Evolutionary conservation across 2,113 vertebrate genomes (phyloP), one percentile per base, ranked within the genome.

Genomic region (Platanista minor): DNA sequence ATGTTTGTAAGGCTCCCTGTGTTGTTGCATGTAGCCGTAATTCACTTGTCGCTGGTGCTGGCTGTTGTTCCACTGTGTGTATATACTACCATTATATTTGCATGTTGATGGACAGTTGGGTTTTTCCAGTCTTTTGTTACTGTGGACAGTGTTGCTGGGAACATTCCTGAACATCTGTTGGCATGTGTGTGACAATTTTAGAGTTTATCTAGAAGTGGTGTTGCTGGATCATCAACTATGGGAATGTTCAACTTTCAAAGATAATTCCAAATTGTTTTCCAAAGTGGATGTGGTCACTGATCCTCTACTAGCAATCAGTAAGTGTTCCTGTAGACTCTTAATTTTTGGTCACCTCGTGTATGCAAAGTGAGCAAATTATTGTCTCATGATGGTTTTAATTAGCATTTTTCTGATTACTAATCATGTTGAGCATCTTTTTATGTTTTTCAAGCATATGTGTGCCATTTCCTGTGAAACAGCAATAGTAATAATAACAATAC

Each of bases 21-120:
- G 62, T 3, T 66, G 3, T 3, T 21, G 69, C 20, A 0, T 2
- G 23, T 15, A 7, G 33, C 57, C 20, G 10, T 33, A 2, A 23
- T 39, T 49, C 27, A 0, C 23, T 25, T 15, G 1, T 9, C 3
- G 0, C 2, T 25, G 3, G 31, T 20, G 33, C 57, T 3, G 15
- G 21, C 2, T 10, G 0, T 2, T 2, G 3, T 18, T 33, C 21
- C 39, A 1, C 54, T 8, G 2, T 3, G 39, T 23, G 8, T 6
- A 1, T 18, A 0, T 7, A 3, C 46, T 59, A 2, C 39, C 0
- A 3, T 18, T 59, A 52, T 18, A n/a, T 78, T 14, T 80, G 80
- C 39, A 6, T 10, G 33, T 5, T 36, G 78, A 17, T 36, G 71
- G 11, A 18, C 23, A 21, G 36, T 2, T 15, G 39, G 57, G 29